Conservation (phyloP, 2,888 invertebrate species). For the Caenorhabditis panamensis region DNA sequence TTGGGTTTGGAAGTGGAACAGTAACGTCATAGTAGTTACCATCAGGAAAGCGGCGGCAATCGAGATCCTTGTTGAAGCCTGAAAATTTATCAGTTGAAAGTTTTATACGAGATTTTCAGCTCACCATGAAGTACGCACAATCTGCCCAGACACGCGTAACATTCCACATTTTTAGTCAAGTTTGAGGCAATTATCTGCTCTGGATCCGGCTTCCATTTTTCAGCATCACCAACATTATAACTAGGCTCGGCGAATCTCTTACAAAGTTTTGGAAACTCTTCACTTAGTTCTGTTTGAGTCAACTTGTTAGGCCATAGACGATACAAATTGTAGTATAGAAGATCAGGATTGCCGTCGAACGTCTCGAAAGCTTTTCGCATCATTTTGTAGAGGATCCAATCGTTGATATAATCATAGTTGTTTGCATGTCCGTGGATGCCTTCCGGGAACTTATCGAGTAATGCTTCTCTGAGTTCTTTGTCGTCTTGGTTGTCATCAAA, state of each 20-base stretch:
- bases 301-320: constrained; percentile 62
- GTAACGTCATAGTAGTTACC: constrained; percentile 1
- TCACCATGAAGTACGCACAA: constrained; percentile 19
- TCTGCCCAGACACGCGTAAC: constrained; percentile 20
- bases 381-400: constrained; percentile 92
- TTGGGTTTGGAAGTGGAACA: not conserved
- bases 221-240: not conserved
- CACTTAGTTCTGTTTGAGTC: constrained; percentile 28
- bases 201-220: constrained; percentile 7
- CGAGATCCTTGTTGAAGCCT: not conserved
- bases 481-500: constrained; percentile 98
- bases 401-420: constrained; percentile 86
- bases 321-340: constrained; percentile 54
- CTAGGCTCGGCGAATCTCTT: not conserved
- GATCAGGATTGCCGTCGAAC: not conserved
- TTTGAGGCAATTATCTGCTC: not conserved
- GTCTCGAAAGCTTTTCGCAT: constrained; percentile 84
- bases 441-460: constrained; percentile 97
- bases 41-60: not conserved
- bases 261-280: constrained; percentile 32
- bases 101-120: not conserved
- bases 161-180: not conserved
- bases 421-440: constrained; percentile 51
- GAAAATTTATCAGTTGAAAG: not conserved
- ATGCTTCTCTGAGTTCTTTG: constrained; percentile 95